Conservation (phyloP, 2,113 vertebrate species). For the Holacanthus passer region DNA sequence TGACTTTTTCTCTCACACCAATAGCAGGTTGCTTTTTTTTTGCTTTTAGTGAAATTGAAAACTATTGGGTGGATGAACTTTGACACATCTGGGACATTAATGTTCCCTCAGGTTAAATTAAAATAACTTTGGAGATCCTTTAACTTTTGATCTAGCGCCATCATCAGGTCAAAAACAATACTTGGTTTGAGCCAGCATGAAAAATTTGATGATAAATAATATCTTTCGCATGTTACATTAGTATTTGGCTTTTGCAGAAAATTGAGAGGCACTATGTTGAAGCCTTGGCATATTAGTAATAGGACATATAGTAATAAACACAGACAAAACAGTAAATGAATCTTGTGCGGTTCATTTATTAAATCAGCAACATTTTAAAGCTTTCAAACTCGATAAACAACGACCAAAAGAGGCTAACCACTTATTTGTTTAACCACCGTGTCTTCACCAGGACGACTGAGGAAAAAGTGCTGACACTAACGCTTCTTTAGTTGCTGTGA, state of each 20-base stretch:
- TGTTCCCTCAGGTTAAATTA: background rate
- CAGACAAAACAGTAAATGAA: background rate
- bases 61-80: background rate
- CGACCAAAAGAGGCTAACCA: constrained; percentile 26
- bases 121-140: background rate
- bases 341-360: constrained; percentile 7
- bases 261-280: background rate
- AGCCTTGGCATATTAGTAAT: background rate
- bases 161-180: background rate
- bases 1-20: background rate
- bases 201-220: too few species aligned
- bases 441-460: constrained; percentile 56
- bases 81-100: background rate
- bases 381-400: constrained; percentile 41
- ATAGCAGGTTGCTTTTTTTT: background rate
- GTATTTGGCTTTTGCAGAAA: background rate
- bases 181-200: too few species aligned
- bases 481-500: constrained; percentile 66
- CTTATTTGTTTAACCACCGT: constrained; percentile 64
- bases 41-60: background rate
- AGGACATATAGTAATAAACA: background rate
- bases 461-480: constrained; percentile 77
- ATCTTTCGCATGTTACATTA: background rate
- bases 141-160: background rate
- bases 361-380: constrained; percentile 28